phyloP scores from a whole-genome alignment of 2,113 vertebrate genomes.

The Uria aalge region DNA sequence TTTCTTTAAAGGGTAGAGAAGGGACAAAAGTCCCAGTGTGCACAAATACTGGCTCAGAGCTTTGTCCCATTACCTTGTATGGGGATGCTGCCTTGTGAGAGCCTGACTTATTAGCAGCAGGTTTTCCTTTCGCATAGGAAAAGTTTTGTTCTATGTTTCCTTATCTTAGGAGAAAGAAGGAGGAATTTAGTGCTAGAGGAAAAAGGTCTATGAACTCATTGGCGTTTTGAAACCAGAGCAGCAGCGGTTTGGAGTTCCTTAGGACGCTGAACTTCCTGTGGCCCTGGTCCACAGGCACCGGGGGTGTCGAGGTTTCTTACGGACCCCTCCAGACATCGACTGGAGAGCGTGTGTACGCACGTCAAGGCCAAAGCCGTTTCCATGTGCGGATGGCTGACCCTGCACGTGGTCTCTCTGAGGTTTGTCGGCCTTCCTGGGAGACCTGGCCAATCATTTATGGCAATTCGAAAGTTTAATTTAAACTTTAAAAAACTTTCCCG shows the following conservation, averaged over 20 bases:
- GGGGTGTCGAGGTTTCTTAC: background rate
- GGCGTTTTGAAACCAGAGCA: background rate
- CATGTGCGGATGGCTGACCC: background rate
- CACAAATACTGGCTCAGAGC: background rate
- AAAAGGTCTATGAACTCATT: background rate
- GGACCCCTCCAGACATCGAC: background rate
- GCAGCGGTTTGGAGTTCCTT: background rate
- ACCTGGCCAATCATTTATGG: background rate
- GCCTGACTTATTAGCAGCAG: background rate
- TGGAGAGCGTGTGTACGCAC: background rate
- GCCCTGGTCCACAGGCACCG: too few relatives aligned
- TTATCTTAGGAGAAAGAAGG: background rate
- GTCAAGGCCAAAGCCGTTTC: background rate
- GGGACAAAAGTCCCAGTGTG: background rate
- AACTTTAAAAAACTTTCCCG: background rate
- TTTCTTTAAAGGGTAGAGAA: background rate
- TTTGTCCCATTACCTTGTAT: background rate
- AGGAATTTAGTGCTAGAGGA: background rate
- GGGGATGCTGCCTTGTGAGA: background rate
- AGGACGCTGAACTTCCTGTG: background rate
- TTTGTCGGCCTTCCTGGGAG: background rate
- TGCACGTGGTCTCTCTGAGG: background rate
- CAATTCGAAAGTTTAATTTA: background rate
- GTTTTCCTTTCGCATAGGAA: background rate
- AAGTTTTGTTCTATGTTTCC: background rate